Evolutionary conservation across 2,888 invertebrate species (phyloP).

Genomic region (Helleia helle): DNA sequence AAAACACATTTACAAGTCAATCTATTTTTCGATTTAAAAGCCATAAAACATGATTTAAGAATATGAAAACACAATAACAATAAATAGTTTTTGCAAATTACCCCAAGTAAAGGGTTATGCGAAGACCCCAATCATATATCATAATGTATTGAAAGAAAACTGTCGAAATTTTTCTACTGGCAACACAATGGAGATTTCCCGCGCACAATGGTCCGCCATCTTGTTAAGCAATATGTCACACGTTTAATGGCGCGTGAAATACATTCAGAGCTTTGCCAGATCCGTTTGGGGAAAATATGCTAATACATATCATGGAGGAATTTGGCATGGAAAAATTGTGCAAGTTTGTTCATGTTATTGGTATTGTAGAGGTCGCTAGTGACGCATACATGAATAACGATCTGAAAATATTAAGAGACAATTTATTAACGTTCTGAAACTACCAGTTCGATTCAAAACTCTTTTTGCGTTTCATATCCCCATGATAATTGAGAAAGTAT

Average conservation of each 20-base stretch:
- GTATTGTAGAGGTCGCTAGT: background rate
- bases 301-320: conserved; percentile 12
- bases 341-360: no score
- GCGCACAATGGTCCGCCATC: conserved; percentile 50
- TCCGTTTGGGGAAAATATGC: conserved; percentile 20
- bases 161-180: conserved; percentile 47
- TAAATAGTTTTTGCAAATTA: no score
- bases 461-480: no score
- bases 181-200: conserved; percentile 49
- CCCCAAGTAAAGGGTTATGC: conserved; percentile 47
- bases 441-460: no score
- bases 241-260: conserved; percentile 77
- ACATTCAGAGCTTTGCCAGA: conserved; percentile 29
- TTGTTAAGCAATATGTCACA: conserved; percentile 72
- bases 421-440: no score
- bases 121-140: conserved; percentile 43
- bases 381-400: no score
- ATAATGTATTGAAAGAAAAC: conserved; percentile 57
- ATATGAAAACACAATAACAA: no score
- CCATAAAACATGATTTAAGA: no score
- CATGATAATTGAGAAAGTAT: no score
- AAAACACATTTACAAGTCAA: no score
- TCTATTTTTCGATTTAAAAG: no score
- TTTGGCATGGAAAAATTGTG: conserved; percentile 10
- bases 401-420: no score